phyloP scores from a whole-genome alignment of 37 sponge, comb jelly and placozoan species.

The Axinella damicornis region DNA sequence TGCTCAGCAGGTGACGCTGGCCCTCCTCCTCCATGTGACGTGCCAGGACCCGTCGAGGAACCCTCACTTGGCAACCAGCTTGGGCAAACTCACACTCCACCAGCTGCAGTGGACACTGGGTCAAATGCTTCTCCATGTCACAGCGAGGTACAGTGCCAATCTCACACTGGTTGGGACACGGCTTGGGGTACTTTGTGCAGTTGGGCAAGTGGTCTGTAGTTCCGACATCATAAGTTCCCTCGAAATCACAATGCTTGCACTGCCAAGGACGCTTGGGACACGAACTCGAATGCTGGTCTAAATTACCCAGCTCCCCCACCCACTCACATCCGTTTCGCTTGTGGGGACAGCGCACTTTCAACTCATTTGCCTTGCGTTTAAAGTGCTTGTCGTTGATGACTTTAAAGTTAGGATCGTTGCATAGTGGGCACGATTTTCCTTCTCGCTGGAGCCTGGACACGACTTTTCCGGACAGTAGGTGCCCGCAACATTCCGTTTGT shows the following conservation, averaged over 20 bases:
- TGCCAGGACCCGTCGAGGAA: constrained; percentile 2
- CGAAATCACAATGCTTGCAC: constrained; percentile 30
- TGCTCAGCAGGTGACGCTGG: constrained; percentile 10
- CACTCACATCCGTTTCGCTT: constrained; percentile 43
- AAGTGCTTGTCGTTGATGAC: constrained; percentile 12
- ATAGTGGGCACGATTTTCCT: constrained; percentile 17
- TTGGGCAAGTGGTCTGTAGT: constrained; percentile 7
- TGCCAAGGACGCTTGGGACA: constrained; percentile 31
- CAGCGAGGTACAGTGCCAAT: constrained; percentile 14
- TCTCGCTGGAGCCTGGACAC: not conserved
- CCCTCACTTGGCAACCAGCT: constrained; percentile 20
- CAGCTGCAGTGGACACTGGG: constrained; percentile 34
- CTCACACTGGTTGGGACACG: constrained; percentile 37
- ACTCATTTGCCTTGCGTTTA: constrained; percentile 11
- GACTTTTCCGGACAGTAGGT: not conserved
- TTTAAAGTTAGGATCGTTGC: not conserved
- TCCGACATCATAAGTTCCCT: constrained; percentile 5
- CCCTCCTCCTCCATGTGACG: constrained; percentile 27
- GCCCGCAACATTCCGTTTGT: constrained; percentile 26
- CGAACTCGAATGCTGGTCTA: constrained; percentile 14
- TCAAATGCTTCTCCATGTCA: constrained; percentile 16
- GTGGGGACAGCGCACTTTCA: constrained; percentile 38
- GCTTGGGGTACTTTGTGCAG: constrained; percentile 23
- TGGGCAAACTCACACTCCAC: constrained; percentile 42
- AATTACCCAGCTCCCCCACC: constrained; percentile 26